phyloP scores from a whole-genome alignment of 2,797 vertebrate genomes.

The Hoplostethus mediterraneus region DNA sequence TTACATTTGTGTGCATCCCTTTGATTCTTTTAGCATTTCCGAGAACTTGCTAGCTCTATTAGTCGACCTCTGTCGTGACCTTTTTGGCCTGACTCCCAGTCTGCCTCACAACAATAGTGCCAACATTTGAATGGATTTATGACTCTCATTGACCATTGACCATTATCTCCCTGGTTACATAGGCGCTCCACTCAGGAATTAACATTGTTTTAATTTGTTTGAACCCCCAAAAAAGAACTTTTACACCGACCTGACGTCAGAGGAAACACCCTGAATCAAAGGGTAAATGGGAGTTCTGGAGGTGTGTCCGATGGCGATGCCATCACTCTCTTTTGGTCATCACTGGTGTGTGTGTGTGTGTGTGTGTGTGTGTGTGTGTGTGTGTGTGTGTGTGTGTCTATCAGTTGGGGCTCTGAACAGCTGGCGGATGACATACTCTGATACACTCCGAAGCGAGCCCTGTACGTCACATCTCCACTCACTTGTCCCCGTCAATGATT shows the following conservation, averaged over 20 bases:
- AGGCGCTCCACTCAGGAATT: slow-evolving; percentile 66
- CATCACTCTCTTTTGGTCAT: slow-evolving; percentile 43
- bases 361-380: not conserved
- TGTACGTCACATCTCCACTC: no score
- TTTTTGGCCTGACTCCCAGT: slow-evolving; percentile 58
- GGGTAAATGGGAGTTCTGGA: slow-evolving; percentile 46
- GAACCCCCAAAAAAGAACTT: slow-evolving; percentile 56
- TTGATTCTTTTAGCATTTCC: slow-evolving; percentile 14
- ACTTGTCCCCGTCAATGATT: not conserved
- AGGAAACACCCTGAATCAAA: slow-evolving; percentile 66
- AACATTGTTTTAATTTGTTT: slow-evolving; percentile 70
- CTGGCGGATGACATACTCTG: not conserved
- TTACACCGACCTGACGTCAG: slow-evolving; percentile 76
- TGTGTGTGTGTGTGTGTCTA: not conserved
- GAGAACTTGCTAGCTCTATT: slow-evolving; percentile 40
- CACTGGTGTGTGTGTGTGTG: not conserved
- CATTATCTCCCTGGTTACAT: slow-evolving; percentile 72
- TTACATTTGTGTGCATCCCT: slow-evolving; percentile 30
- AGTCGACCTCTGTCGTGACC: slow-evolving; percentile 63
- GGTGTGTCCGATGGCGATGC: slow-evolving; percentile 41
- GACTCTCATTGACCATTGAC: slow-evolving; percentile 53
- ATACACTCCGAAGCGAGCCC: not conserved
- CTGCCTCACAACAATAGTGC: slow-evolving; percentile 61
- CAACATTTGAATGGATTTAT: slow-evolving; percentile 74
- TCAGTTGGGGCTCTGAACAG: slow-evolving; percentile 14